Evolutionary conservation across 1,140 invertebrate genomes (phyloP).

Genomic region (Caerostris darwini): DNA sequence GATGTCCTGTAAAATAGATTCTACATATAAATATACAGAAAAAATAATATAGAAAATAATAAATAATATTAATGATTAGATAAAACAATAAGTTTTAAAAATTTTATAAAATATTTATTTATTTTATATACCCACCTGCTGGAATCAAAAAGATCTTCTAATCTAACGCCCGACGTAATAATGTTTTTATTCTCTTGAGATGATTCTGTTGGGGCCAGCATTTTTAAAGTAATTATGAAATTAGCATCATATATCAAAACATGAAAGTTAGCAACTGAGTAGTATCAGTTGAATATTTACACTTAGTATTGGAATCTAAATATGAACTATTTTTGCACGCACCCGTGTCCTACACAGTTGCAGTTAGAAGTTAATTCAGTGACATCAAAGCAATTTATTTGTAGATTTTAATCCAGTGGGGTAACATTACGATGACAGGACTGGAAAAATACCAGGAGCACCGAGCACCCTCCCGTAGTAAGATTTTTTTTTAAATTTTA

Average conservation of each 20-base stretch:
- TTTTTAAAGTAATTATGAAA: background rate
- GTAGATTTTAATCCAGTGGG: too few species aligned
- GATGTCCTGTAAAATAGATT: too few species aligned
- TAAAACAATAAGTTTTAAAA: background rate
- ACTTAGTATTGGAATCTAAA: background rate
- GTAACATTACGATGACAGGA: too few species aligned
- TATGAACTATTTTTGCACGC: background rate
- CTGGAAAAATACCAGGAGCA: too few species aligned
- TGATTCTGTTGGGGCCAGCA: background rate
- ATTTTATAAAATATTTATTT: background rate
- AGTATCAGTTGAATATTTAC: background rate
- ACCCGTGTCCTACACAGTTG: background rate
- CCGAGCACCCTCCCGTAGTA: too few species aligned
- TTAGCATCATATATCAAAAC: background rate
- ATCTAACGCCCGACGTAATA: background rate
- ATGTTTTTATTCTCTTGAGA: background rate
- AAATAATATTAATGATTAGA: too few species aligned
- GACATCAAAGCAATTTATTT: too few species aligned
- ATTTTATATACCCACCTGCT: conserved; percentile 14
- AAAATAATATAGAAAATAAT: too few species aligned
- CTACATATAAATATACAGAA: too few species aligned
- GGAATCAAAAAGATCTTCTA: conserved; percentile 36
- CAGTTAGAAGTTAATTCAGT: background rate
- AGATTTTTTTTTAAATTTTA: too few species aligned
- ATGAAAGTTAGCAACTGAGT: background rate